Evolutionary conservation across 2,888 invertebrate genomes (phyloP).

Genomic region (Timandra comae): DNA sequence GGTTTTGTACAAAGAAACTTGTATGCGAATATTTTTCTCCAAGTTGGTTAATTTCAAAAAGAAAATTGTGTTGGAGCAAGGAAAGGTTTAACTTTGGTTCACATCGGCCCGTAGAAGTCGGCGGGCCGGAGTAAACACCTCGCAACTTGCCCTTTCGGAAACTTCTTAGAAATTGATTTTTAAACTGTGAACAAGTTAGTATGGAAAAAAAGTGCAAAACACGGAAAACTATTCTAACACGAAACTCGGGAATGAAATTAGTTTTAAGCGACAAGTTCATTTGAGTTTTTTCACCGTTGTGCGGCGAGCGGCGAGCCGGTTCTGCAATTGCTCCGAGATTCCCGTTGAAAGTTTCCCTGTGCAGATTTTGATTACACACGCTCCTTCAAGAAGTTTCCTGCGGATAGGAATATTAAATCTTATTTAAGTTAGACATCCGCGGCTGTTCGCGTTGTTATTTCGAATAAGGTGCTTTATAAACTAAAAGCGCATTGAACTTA

Average conservation of each 20-base stretch:
- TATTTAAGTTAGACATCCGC: slow-evolving; percentile 74
- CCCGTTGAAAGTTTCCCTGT: slow-evolving; percentile 61
- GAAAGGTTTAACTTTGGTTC: slow-evolving; percentile 49
- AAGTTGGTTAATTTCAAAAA: slow-evolving; percentile 59
- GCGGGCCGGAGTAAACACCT: slow-evolving; percentile 54
- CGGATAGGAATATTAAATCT: slow-evolving; percentile 76
- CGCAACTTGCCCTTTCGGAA: slow-evolving; percentile 55
- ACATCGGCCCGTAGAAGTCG: slow-evolving; percentile 37
- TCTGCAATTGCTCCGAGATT: slow-evolving; percentile 67
- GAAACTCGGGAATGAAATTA: slow-evolving; percentile 71
- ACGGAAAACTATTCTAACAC: slow-evolving; percentile 68
- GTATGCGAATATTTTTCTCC: slow-evolving; percentile 49
- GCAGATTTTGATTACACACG: slow-evolving; percentile 76
- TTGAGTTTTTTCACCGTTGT: slow-evolving; percentile 55
- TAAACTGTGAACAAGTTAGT: slow-evolving; percentile 63
- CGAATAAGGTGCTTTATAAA: slow-evolving; percentile 71
- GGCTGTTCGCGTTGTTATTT: slow-evolving; percentile 70
- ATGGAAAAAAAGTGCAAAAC: slow-evolving; percentile 52
- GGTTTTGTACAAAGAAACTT: slow-evolving; percentile 40
- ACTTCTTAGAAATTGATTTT: slow-evolving; percentile 70
- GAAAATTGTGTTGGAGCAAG: slow-evolving; percentile 37
- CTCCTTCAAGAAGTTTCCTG: slow-evolving; percentile 69
- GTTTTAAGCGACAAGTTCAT: slow-evolving; percentile 75
- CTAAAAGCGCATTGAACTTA: slow-evolving; percentile 44
- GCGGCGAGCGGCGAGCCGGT: slow-evolving; percentile 43